phyloP scores from a whole-genome alignment of 1,140 invertebrate species.

The Caenorhabditis brenneri region DNA sequence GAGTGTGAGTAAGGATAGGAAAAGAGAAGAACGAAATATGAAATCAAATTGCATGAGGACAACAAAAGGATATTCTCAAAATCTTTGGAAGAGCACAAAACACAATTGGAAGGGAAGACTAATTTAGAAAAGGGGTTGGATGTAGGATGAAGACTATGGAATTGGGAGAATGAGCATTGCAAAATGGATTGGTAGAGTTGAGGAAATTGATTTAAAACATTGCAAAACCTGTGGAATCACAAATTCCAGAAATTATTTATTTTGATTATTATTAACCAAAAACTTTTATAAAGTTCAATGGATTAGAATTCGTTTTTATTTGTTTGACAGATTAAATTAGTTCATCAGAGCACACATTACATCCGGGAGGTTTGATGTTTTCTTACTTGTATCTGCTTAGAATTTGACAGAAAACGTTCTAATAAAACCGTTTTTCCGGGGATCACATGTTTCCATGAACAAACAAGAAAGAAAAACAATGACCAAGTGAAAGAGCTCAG shows the following conservation, averaged over 20 bases:
- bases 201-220: too few species aligned
- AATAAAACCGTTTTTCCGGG: too few species aligned
- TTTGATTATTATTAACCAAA: too few species aligned
- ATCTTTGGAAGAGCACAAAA: background rate
- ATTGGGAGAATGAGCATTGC: too few species aligned
- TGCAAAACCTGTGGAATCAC: too few species aligned
- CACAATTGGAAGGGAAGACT: background rate
- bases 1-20: background rate
- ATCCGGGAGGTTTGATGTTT: too few species aligned
- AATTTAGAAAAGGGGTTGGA: too few species aligned
- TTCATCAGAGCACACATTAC: background rate
- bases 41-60: constrained; percentile 16
- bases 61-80: background rate
- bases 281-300: background rate
- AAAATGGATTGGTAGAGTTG: too few species aligned
- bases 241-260: too few species aligned
- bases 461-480: background rate
- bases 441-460: background rate
- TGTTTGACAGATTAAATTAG: background rate
- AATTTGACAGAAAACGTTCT: too few species aligned
- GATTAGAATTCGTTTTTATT: background rate
- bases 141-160: too few species aligned
- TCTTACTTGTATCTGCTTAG: too few species aligned
- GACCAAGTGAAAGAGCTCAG: background rate
- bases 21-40: background rate